Conservation (phyloP, 2,888 invertebrate genomes). For the Dryobotodes eremita region DNA sequence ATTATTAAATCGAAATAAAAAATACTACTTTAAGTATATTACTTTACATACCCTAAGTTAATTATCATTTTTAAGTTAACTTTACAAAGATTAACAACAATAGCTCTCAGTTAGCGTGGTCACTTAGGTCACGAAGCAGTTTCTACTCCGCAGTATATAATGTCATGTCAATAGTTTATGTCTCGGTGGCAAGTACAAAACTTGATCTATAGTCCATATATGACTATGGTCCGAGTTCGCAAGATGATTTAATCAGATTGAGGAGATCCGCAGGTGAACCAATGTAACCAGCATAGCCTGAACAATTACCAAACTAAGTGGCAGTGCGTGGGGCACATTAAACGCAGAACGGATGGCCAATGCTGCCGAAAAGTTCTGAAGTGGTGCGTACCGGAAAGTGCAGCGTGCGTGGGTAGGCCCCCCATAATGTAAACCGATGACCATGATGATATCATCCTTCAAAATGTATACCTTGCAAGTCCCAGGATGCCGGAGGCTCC, state of each 20-base stretch:
- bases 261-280: background rate
- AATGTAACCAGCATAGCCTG: background rate
- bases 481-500: constrained; percentile 97
- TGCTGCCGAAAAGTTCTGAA: background rate
- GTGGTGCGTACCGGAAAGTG: background rate
- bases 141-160: no score
- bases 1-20: background rate
- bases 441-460: no score
- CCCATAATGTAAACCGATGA: background rate
- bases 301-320: background rate
- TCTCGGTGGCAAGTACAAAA: no score
- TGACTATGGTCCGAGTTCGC: no score
- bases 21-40: no score
- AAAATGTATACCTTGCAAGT: constrained; percentile 92
- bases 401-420: background rate
- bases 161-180: no score
- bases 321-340: background rate
- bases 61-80: no score
- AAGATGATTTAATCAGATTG: background rate
- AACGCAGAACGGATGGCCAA: background rate
- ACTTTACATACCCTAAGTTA: no score
- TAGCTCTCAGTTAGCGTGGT: no score
- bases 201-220: no score
- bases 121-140: no score
- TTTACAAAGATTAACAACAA: no score